These are phyloP conservation scores for Phaonia tiefii DNA, from an alignment of 2,888 invertebrate genomes.

Conservation along the genomic window DNA sequence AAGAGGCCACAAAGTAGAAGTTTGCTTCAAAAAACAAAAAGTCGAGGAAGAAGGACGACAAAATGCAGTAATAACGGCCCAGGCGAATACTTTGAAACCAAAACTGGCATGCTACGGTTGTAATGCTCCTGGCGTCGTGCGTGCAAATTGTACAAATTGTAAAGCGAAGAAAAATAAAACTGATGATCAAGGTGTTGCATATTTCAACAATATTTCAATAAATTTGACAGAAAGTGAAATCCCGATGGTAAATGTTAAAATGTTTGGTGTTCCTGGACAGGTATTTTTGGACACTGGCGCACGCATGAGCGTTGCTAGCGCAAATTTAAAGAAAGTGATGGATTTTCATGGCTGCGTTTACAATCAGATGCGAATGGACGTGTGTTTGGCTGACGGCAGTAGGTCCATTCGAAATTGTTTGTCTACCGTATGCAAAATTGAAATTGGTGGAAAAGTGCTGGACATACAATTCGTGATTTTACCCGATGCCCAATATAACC, in stretches of 20 bases:
- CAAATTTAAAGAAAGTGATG: conserved; percentile 55
- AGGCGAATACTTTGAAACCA: conserved; percentile 17
- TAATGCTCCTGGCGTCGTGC: conserved; percentile 44
- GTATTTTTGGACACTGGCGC: conserved; percentile 63
- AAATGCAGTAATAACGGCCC: not conserved
- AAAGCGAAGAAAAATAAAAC: conserved; percentile 4
- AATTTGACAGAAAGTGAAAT: conserved; percentile 41
- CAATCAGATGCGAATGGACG: conserved; percentile 16
- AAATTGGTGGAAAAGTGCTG: too few relatives aligned
- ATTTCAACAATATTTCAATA: conserved; percentile 12
- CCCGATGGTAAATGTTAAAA: conserved; percentile 42
- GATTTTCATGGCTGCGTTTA: conserved; percentile 51
- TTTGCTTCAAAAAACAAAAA: conserved; percentile 34
- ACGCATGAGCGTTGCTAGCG: conserved; percentile 65
- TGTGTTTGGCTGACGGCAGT: conserved; percentile 46
- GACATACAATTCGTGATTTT: too few relatives aligned
- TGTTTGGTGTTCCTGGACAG: conserved; percentile 60
- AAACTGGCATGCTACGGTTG: conserved; percentile 58
- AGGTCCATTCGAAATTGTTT: conserved; percentile 43
- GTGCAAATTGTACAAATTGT: conserved; percentile 55
- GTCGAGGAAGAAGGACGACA: too few relatives aligned
- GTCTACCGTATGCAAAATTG: conserved; percentile 51
- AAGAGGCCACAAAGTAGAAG: conserved; percentile 26
- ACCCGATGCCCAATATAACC: conserved; percentile 29
- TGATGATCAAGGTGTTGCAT: conserved; percentile 25